A percentile compares a stretch with the other conserved stretches of the same genome.
Conservation (phyloP, 2,888 invertebrate genomes). For the Odontocolon sp. region DNA sequence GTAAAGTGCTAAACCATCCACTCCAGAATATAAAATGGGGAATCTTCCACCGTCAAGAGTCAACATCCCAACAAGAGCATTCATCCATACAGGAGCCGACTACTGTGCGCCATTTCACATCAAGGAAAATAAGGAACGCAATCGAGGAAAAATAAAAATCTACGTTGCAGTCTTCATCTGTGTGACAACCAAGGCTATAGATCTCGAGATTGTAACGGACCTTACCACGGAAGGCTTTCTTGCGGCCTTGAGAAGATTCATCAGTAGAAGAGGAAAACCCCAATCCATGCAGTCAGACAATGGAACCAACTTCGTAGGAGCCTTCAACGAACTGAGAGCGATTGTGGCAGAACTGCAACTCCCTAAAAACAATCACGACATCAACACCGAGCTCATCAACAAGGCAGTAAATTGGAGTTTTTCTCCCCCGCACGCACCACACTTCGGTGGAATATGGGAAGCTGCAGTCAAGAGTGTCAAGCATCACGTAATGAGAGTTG, state of each 20-base stretch:
- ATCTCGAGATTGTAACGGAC: neutral
- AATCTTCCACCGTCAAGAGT: conserved; percentile 1
- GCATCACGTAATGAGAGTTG: neutral
- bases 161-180: conserved; percentile 11
- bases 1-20: neutral
- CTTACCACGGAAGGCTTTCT: neutral
- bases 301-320: conserved; percentile 21
- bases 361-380: neutral
- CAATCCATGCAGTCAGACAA: neutral
- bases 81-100: conserved; percentile 17
- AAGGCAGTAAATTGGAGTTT: conserved; percentile 49
- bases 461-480: conserved; percentile 27
- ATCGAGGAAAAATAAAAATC: conserved; percentile 12
- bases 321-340: neutral
- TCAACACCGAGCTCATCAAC: no score
- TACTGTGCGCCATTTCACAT: conserved; percentile 40
- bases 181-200: neutral
- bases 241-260: neutral
- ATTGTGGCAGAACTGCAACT: neutral
- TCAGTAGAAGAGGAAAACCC: neutral
- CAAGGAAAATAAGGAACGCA: conserved; percentile 33
- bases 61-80: no score
- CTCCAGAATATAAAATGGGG: conserved; percentile 10
- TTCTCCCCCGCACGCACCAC: conserved; percentile 40
- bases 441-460: no score